Evolutionary conservation across 2,888 invertebrate species (phyloP), one percentile per base, ranked within the genome.

Genomic region (Anaspis maculata): DNA sequence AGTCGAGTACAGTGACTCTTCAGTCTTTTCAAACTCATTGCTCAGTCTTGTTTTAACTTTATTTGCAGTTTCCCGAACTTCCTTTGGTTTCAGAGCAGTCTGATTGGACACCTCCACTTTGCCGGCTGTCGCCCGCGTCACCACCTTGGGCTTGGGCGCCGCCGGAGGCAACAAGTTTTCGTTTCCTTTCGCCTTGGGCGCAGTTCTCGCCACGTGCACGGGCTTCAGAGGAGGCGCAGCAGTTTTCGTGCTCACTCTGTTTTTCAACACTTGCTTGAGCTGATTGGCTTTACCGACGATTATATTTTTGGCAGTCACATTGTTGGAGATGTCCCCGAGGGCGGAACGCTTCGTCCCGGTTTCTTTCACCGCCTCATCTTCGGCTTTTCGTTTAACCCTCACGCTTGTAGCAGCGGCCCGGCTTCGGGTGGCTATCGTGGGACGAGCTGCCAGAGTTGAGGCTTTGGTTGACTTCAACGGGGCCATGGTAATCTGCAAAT

Each of bases 251-350:
- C 39, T 28, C 11, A 38, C 33, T 11, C 37, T 13, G 22, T 39
- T 48, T 38, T 31, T 46, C 3, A 31, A 37, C 13, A 40, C 37
- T 35, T 25, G 22, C 23, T 27, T 14, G 28, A 32, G 39, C 36
- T 32, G 29, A 41, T 52, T 52, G 26, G 41, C 42, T 29, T 30
- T 27, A 27, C 50, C 41, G 19, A 49, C 41, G n/a, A 32, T 37
- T 27, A 44, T 49, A 7, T 46, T 40, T 34, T 56, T 55, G 5
- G 28, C 66, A 46, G 68, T 64, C 43, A 78, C 81, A 66, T 88
- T 89, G 30, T 88, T 89, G 30, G 88, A 87, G 46, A 90, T 76
- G 62, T 91, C 90, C 40, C 85, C 86, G 56, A 92, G 77, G 2
- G 89, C 91, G 24, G 86, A 83, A 52, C 91, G 71, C 62, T 88